These are phyloP conservation scores for Ornithoptera alexandrae DNA, from an alignment of 2,888 invertebrate species.

Conservation along the genomic window DNA sequence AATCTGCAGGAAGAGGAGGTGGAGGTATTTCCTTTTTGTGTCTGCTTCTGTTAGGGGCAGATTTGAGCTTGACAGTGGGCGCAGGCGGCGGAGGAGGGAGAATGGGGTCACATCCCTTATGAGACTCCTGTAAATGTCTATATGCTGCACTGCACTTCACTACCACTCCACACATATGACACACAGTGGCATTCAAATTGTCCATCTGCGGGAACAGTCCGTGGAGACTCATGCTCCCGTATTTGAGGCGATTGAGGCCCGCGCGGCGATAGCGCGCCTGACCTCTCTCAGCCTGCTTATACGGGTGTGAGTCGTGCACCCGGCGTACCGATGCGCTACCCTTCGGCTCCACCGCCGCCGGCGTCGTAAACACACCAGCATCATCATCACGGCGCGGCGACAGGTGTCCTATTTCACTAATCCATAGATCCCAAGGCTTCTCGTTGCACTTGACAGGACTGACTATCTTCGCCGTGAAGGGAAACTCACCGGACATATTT, in stretches of 20 bases:
- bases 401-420: constrained; percentile 71
- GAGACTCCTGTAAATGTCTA: constrained; percentile 84
- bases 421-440: constrained; percentile 77
- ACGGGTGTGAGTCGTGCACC: constrained; percentile 53
- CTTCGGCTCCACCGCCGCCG: constrained; percentile 58
- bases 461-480: constrained; percentile 65
- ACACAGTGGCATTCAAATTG: constrained; percentile 87
- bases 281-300: constrained; percentile 52
- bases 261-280: constrained; percentile 56
- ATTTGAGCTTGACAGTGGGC: constrained; percentile 52
- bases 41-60: constrained; percentile 55
- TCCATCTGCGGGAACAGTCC: constrained; percentile 89
- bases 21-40: constrained; percentile 67
- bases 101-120: constrained; percentile 65
- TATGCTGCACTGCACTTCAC: constrained; percentile 89
- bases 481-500: constrained; percentile 72
- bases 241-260: constrained; percentile 76
- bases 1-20: constrained; percentile 60
- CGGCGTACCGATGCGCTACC: constrained; percentile 53
- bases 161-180: constrained; percentile 87
- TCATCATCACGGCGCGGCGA: constrained; percentile 71
- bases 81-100: constrained; percentile 71
- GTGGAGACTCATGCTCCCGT: constrained; percentile 85
- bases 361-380: constrained; percentile 49
- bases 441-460: constrained; percentile 75